Evolutionary conservation across 2,797 vertebrate species (phyloP), one percentile per base, ranked within the genome.

Genomic region (Mus caroli): DNA sequence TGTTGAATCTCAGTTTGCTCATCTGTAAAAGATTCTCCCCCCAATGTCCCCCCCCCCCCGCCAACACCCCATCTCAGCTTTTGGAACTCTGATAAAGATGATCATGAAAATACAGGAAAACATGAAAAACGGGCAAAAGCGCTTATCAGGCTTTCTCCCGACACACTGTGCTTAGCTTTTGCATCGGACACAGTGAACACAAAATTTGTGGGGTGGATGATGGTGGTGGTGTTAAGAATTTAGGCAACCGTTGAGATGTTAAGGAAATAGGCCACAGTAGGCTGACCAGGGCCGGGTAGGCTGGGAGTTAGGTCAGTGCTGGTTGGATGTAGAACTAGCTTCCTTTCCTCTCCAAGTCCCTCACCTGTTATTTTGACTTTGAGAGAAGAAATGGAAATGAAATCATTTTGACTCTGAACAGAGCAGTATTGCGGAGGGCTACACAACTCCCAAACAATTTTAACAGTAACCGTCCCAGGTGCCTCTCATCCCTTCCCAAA

Each of bases 1-100:
- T 73, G 40, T 43, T 31, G 91, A 92, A 58, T 60, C 50, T 80
- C 71, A 52, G 24, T 79, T 87, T n/a, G n/a, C 54, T 96, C 78
- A 17, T 56, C 46, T 77, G 82, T 46, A 3, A 84, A 67, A 56
- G 50, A 24, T 11, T 13, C 77, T 7, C 46, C 46, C 50, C 50
- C 50, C n/a, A n/a, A n/a, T n/a, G n/a, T n/a, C 50, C 50, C 50
- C 11, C 50, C 50, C 9, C 50, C 10, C 1, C 50, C 50, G 10
- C 50, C 50, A 1, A 19, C 14, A 40, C 17, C 50, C 50, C 50
- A 1, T 19, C 14, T 46, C 17, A 2, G 69, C 19, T 91, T 69
- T 60, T 69, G 13, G 20, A 93, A 71, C 14, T 62, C 13, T 76
- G 37, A 13, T 13, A n/a, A 94, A 54, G 69, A 87, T 56, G 85